phyloP scores from a whole-genome alignment of 2,113 vertebrate species.

The Elaphurus davidianus region DNA sequence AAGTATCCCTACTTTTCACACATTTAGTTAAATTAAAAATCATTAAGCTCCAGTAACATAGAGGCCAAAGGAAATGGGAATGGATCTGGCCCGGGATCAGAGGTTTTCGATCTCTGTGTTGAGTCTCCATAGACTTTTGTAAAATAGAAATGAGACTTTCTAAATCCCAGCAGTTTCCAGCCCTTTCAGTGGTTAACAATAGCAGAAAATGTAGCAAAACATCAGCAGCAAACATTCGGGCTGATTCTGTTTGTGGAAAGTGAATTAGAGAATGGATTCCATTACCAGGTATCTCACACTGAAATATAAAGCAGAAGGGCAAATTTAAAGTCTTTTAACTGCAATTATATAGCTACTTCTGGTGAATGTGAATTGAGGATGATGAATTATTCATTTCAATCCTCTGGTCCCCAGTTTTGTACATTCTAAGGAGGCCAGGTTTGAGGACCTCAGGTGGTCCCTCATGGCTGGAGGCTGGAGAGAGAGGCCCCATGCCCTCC shows the following conservation, averaged over 20 bases:
- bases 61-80: background rate
- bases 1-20: background rate
- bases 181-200: background rate
- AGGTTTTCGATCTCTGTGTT: background rate
- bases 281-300: background rate
- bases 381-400: constrained; percentile 41
- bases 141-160: background rate
- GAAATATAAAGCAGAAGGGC: background rate
- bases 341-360: background rate
- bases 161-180: background rate
- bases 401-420: background rate
- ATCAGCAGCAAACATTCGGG: background rate
- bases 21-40: background rate
- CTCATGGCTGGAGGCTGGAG: background rate
- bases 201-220: background rate
- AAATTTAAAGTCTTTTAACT: background rate
- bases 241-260: constrained; percentile 14
- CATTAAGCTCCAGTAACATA: background rate
- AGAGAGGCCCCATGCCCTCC: background rate
- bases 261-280: constrained; percentile 24
- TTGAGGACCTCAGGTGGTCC: background rate
- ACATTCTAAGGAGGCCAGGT: background rate
- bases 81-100: background rate
- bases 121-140: background rate
- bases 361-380: background rate